phyloP scores from a whole-genome alignment of 2,113 vertebrate species.

The Apodemus speciosus region DNA sequence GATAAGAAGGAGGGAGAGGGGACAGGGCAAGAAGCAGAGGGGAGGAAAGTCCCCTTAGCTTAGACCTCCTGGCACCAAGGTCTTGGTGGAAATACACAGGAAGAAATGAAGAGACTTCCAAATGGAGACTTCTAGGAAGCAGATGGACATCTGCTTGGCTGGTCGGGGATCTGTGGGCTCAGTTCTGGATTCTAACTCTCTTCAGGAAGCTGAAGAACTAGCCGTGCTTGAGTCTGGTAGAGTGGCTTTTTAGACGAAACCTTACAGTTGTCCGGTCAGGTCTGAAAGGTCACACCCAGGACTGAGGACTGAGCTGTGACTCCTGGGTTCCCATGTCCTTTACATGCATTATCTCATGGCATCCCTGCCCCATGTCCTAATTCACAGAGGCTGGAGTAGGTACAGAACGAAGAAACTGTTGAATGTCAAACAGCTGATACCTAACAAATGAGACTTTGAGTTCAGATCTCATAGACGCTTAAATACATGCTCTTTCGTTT shows the following conservation, averaged over 20 bases:
- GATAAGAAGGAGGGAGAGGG: not conserved
- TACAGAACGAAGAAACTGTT: not conserved
- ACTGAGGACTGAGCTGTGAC: too few relatives aligned
- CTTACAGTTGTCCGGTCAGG: not conserved
- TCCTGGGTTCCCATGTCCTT: not conserved
- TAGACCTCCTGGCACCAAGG: not conserved
- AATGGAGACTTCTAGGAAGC: too few relatives aligned
- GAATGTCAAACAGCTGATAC: not conserved
- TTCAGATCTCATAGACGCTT: not conserved
- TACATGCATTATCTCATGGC: not conserved
- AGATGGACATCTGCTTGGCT: not conserved
- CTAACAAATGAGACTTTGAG: not conserved
- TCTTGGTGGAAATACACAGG: not conserved
- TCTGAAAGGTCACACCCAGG: not conserved
- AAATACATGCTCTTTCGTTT: not conserved
- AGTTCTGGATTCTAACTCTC: not conserved
- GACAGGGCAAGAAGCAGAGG: not conserved
- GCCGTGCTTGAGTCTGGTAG: not conserved
- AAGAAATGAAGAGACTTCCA: not conserved
- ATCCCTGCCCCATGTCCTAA: not conserved
- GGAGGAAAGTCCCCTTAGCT: not conserved
- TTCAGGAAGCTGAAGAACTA: not conserved
- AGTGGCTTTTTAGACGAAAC: not conserved
- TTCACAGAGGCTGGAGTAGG: constrained; percentile 1
- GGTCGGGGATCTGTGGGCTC: not conserved